Evolutionary conservation across 53 echinoderm and acorn worm species (phyloP).

Genomic region (Antedon mediterranea): DNA sequence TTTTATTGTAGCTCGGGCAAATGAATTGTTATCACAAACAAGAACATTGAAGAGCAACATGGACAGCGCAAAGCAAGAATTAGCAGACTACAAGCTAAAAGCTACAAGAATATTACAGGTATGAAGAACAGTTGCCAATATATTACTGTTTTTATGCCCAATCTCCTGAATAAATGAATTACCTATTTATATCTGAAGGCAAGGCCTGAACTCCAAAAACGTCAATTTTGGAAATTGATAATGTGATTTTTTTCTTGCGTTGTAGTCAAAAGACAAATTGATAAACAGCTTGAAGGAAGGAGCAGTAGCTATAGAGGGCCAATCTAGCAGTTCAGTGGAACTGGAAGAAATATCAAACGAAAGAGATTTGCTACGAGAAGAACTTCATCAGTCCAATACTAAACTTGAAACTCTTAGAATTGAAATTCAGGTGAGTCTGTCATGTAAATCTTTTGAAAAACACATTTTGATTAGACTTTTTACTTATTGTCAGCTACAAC

Average conservation of each 20-base stretch:
- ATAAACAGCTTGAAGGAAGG: constrained; percentile 82
- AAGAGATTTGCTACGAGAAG: constrained; percentile 75
- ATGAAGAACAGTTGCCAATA: background rate
- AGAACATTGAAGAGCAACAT: constrained; percentile 47
- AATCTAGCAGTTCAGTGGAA: constrained; percentile 28
- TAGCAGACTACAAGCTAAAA: constrained; percentile 90
- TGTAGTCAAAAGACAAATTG: constrained; percentile 82
- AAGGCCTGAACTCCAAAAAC: no score
- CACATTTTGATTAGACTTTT: no score
- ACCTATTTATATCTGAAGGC: no score
- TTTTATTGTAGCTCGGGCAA: constrained; percentile 54
- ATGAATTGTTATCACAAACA: constrained; percentile 44
- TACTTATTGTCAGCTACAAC: no score
- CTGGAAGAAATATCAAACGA: constrained; percentile 70
- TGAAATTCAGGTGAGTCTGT: constrained; percentile 48
- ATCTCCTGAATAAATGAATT: no score
- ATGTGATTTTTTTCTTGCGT: no score
- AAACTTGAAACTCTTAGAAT: constrained; percentile 66
- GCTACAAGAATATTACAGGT: constrained; percentile 91
- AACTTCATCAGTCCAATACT: constrained; percentile 57
- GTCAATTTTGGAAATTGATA: no score
- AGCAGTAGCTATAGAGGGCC: constrained; percentile 22
- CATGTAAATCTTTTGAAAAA: no score
- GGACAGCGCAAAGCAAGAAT: constrained; percentile 72
- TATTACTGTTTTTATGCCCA: no score